phyloP scores from a whole-genome alignment of 2,113 vertebrate genomes.

The Cyanoderma ruficeps region DNA sequence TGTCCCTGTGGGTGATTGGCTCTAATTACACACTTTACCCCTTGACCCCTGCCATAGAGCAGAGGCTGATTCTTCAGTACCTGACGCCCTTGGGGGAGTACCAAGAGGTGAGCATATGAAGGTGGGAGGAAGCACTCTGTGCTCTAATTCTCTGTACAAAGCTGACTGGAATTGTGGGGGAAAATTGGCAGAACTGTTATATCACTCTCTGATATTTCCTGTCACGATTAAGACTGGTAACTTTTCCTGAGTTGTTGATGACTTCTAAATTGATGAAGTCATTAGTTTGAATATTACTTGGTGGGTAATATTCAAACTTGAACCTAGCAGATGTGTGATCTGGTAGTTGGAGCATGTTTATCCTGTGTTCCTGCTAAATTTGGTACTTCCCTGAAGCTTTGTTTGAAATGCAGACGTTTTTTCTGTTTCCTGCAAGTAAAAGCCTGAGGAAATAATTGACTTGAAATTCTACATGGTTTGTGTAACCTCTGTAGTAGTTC shows the following conservation, averaged over 20 bases:
- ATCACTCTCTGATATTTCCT: neutral
- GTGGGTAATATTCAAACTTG: neutral
- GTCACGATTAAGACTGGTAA: neutral
- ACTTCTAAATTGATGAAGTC: neutral
- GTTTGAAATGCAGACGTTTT: neutral
- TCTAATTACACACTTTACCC: slow-evolving; percentile 95
- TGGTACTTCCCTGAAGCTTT: neutral
- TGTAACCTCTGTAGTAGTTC: neutral
- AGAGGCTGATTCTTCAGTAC: slow-evolving; percentile 96
- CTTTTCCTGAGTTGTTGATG: neutral
- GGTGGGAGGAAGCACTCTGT: neutral
- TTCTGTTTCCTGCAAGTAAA: neutral
- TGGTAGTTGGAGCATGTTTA: neutral
- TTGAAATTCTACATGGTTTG: neutral
- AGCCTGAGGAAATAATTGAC: neutral
- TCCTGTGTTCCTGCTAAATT: neutral
- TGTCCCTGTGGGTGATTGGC: slow-evolving; percentile 98
- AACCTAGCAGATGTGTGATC: neutral
- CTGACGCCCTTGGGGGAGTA: slow-evolving; percentile 97
- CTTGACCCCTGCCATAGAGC: slow-evolving; percentile 94
- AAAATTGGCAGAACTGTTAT: neutral
- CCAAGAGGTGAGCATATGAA: slow-evolving; percentile 87
- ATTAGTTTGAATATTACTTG: neutral
- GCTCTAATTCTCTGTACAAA: neutral
- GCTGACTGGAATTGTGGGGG: neutral